phyloP scores from a whole-genome alignment of 2,113 vertebrate species.

The Acinonyx jubatus region DNA sequence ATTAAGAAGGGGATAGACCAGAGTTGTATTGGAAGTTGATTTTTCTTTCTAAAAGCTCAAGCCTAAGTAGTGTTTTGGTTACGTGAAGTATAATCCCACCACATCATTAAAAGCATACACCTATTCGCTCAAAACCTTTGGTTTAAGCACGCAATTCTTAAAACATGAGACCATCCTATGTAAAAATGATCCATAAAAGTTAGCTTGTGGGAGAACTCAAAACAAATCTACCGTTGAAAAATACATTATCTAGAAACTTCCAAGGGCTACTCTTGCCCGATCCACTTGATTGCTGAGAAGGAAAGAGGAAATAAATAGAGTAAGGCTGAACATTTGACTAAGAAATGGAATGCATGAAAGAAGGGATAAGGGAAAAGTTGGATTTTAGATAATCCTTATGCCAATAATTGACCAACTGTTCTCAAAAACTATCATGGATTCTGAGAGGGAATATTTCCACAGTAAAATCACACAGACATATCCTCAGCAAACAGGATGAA shows the following conservation, averaged over 20 bases:
- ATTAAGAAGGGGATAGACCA: not conserved
- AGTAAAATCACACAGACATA: not conserved
- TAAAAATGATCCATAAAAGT: conserved; percentile 14
- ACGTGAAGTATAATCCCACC: not conserved
- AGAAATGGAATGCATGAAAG: not conserved
- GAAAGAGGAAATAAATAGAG: not conserved
- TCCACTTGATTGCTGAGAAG: conserved; percentile 31
- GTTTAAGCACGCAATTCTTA: not conserved
- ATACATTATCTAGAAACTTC: conserved; percentile 23
- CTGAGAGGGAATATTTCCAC: not conserved
- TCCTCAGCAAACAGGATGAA: not conserved
- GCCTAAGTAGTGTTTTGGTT: not conserved
- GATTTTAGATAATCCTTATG: not conserved
- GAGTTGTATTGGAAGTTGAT: not conserved
- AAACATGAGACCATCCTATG: not conserved
- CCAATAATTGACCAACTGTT: not conserved
- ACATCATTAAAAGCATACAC: conserved; percentile 30
- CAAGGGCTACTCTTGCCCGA: not conserved
- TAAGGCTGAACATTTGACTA: not conserved
- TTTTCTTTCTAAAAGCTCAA: conserved; percentile 35
- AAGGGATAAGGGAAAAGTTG: conserved; percentile 7
- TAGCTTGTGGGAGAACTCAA: not conserved
- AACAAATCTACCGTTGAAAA: conserved; percentile 44
- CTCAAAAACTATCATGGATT: conserved; percentile 14
- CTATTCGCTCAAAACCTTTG: conserved; percentile 25